phyloP scores from a whole-genome alignment of 2,888 invertebrate species.

The Hemaris fuciformis region DNA sequence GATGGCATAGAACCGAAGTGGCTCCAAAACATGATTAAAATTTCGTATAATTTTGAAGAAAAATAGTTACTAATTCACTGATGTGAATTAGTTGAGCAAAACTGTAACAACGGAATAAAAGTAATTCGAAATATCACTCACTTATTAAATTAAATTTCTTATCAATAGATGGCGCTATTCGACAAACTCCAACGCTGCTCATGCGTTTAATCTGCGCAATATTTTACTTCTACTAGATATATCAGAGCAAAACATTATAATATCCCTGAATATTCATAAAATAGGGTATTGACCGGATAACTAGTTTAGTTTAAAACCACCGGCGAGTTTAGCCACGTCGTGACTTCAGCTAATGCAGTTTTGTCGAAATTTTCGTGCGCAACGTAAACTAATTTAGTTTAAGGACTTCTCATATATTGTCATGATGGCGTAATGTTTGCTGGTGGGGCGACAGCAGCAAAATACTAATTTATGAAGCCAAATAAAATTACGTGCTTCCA shows the following conservation, averaged over 20 bases:
- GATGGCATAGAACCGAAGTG: too few species aligned
- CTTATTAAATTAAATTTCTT: not conserved
- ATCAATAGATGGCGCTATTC: not conserved
- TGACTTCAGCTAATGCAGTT: slow-evolving; percentile 32
- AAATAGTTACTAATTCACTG: too few species aligned
- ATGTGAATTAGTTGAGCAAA: too few species aligned
- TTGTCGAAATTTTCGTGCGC: slow-evolving; percentile 28
- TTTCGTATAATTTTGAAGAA: too few species aligned
- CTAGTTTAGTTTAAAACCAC: slow-evolving; percentile 6
- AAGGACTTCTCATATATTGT: slow-evolving; percentile 18
- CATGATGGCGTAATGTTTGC: not conserved
- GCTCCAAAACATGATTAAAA: too few species aligned
- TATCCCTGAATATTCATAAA: not conserved
- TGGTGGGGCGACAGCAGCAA: not conserved
- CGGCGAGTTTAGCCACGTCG: not conserved
- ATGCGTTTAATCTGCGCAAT: not conserved
- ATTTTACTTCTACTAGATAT: not conserved
- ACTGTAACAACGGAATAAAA: too few species aligned
- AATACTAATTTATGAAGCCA: not conserved
- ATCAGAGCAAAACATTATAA: not conserved
- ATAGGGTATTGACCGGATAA: not conserved
- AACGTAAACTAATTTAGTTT: slow-evolving; percentile 27
- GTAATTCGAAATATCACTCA: not conserved
- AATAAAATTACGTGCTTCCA: slow-evolving; percentile 2
- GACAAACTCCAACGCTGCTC: not conserved